These are phyloP conservation scores for Stomatorhinus walkeri DNA, from an alignment of 2,797 vertebrate genomes.

Conservation along the genomic window DNA sequence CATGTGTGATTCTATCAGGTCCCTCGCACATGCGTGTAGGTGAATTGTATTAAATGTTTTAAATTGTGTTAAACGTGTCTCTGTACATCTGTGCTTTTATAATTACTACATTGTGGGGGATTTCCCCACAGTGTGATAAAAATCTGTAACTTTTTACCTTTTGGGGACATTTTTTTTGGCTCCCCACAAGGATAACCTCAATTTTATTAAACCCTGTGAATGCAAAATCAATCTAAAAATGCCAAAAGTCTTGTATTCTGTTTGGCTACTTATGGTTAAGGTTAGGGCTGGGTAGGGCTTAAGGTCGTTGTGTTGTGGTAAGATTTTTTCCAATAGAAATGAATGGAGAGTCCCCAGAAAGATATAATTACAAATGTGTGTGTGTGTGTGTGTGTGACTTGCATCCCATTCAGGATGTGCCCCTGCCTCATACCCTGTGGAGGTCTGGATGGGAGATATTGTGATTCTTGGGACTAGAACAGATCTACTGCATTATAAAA, in stretches of 20 bases:
- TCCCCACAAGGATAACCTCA: background rate
- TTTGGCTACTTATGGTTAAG: background rate
- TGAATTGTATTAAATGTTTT: background rate
- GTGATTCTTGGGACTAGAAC: background rate
- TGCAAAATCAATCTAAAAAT: background rate
- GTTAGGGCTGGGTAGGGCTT: background rate
- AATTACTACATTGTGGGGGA: background rate
- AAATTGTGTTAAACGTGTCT: background rate
- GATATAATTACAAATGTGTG: background rate
- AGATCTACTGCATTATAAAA: background rate
- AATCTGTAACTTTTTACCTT: background rate
- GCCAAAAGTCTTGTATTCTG: background rate
- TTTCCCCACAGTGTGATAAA: background rate
- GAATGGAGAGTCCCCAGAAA: background rate
- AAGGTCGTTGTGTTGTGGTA: background rate
- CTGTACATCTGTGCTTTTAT: background rate
- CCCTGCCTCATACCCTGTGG: background rate
- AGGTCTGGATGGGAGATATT: background rate
- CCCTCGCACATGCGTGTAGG: background rate
- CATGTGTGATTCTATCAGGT: background rate
- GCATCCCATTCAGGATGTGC: background rate
- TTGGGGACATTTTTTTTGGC: background rate
- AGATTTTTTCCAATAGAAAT: background rate
- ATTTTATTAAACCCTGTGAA: background rate
- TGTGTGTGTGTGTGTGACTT: background rate